Percentiles rank a stretch among this genome's conserved stretches.
Evolutionary conservation across 2,113 vertebrate species (phyloP).

Genomic region (Hystrix brachyura): DNA sequence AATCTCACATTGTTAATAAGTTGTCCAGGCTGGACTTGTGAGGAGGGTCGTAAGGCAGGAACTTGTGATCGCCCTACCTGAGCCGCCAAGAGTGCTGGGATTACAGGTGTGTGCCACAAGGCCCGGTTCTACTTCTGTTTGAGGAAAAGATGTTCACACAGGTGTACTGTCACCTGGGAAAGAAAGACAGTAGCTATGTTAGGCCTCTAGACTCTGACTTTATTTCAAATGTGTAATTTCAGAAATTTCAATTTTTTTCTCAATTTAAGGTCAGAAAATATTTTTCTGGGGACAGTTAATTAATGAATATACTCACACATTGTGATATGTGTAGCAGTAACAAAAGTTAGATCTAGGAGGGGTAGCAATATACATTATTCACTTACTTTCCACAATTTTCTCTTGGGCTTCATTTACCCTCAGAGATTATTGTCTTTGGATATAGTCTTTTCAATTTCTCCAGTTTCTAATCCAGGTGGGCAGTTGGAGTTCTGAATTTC

Average conservation of each 20-base stretch:
- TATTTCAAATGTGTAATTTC: constrained; percentile 1
- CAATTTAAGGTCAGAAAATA: not conserved
- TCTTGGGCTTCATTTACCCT: not conserved
- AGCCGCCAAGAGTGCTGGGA: not conserved
- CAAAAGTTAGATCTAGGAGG: not conserved
- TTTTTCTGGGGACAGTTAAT: not conserved
- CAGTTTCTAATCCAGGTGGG: not conserved
- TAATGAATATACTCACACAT: not conserved
- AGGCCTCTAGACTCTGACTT: not conserved
- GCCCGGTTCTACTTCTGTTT: not conserved
- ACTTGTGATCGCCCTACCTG: not conserved
- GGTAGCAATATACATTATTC: not conserved
- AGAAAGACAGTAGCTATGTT: not conserved
- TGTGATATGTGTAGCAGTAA: not conserved
- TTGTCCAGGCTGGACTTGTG: not conserved
- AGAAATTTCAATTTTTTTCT: not conserved
- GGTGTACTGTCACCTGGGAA: not conserved
- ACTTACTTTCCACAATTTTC: not conserved
- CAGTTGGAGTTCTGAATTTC: not conserved
- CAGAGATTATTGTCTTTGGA: not conserved
- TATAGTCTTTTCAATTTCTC: not conserved
- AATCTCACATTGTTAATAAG: not conserved
- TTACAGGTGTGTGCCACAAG: not conserved
- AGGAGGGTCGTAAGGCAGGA: too few relatives aligned
- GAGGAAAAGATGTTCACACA: not conserved